These are phyloP conservation scores for Burhinus oedicnemus DNA, from an alignment of 2,113 vertebrate genomes.

Conservation along the genomic window DNA sequence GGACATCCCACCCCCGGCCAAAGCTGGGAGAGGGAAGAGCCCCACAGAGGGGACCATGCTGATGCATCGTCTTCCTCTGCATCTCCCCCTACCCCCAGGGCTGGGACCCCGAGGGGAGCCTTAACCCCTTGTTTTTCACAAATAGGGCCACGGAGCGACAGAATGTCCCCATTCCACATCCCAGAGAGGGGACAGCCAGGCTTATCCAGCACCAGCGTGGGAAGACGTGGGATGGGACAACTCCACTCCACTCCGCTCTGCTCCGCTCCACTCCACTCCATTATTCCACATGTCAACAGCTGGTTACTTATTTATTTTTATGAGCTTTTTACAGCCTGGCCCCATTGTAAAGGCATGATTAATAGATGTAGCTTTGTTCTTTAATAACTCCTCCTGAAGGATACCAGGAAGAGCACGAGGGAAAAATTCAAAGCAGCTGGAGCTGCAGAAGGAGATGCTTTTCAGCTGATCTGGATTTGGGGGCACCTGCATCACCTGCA, in stretches of 20 bases:
- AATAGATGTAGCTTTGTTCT: neutral
- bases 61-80: neutral
- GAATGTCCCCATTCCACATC: neutral
- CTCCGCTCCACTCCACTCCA: neutral
- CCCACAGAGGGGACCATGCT: neutral
- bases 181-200: neutral
- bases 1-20: neutral
- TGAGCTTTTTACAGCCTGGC: neutral
- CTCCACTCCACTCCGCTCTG: neutral
- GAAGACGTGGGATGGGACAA: neutral
- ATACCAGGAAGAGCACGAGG: neutral
- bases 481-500: neutral
- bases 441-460: neutral
- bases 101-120: no score
- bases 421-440: neutral
- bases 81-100: neutral
- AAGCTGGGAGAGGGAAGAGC: neutral
- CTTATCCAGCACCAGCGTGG: accelerated
- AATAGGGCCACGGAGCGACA: neutral
- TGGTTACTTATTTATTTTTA: neutral
- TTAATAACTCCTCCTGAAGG: neutral
- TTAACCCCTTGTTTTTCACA: neutral
- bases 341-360: neutral
- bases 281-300: neutral
- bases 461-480: accelerated